phyloP scores from a whole-genome alignment of 2,797 vertebrate species.

The Gymnodraco acuticeps region DNA sequence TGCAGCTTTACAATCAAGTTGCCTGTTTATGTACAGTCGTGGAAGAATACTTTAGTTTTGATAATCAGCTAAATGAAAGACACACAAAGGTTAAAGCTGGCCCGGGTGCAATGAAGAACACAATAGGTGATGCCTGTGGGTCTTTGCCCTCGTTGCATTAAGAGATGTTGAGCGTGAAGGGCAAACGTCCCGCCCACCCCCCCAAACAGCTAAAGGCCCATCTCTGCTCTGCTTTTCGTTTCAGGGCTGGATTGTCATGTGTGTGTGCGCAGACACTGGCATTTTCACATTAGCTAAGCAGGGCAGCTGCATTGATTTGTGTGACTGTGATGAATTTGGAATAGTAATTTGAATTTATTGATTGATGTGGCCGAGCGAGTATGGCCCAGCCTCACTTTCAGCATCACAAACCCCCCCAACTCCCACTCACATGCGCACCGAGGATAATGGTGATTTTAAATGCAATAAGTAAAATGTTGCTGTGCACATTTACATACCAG shows the following conservation, averaged over 20 bases:
- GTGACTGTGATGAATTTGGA: constrained; percentile 94
- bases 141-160: constrained; percentile 59
- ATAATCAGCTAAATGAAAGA: background rate
- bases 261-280: constrained; percentile 76
- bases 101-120: constrained; percentile 13
- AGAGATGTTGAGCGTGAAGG: constrained; percentile 77
- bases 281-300: constrained; percentile 91
- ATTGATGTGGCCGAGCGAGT: constrained; percentile 88
- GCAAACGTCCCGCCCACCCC: constrained; percentile 53
- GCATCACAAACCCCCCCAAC: constrained; percentile 70
- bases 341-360: constrained; percentile 94
- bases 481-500: constrained; percentile 77
- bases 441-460: constrained; percentile 86
- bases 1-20: constrained; percentile 36
- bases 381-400: constrained; percentile 81
- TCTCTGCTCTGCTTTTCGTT: constrained; percentile 67
- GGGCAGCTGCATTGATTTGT: constrained; percentile 89
- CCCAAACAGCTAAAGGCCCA: constrained; percentile 46
- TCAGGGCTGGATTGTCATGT: constrained; percentile 64
- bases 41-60: background rate
- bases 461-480: constrained; percentile 82
- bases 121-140: constrained; percentile 42
- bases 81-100: constrained; percentile 11
- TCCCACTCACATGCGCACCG: constrained; percentile 78
- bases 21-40: constrained; percentile 34